phyloP scores from a whole-genome alignment of 2,797 vertebrate species.

The Spondyliosoma cantharus region DNA sequence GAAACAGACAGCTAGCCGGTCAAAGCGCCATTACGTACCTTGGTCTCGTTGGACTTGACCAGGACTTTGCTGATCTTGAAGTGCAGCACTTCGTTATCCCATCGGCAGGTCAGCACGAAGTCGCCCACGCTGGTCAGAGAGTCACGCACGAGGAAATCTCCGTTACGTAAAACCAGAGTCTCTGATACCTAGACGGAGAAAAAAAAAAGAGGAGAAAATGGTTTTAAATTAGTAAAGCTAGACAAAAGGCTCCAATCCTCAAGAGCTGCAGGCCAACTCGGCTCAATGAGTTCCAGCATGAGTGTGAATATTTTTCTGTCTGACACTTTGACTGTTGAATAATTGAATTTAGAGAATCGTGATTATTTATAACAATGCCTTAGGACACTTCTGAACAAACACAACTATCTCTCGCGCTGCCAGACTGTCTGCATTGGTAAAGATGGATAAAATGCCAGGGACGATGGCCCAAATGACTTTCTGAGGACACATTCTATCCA shows the following conservation, averaged over 20 bases:
- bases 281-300: slow-evolving; percentile 13
- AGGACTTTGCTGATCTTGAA: slow-evolving; percentile 97
- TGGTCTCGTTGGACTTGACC: slow-evolving; percentile 91
- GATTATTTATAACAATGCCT: slow-evolving; percentile 52
- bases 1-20: neutral
- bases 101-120: slow-evolving; percentile 94
- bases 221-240: slow-evolving; percentile 14
- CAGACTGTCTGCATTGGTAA: slow-evolving; percentile 29
- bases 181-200: slow-evolving; percentile 88
- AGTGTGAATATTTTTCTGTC: slow-evolving; percentile 26
- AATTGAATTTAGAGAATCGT: slow-evolving; percentile 49
- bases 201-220: neutral
- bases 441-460: slow-evolving; percentile 29
- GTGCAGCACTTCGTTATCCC: slow-evolving; percentile 93
- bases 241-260: neutral
- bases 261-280: slow-evolving; percentile 19
- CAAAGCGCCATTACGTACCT: slow-evolving; percentile 53
- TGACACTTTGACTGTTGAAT: slow-evolving; percentile 38
- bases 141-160: slow-evolving; percentile 96
- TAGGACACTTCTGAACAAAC: slow-evolving; percentile 49
- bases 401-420: slow-evolving; percentile 19
- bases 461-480: slow-evolving; percentile 3
- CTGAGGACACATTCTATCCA: slow-evolving; percentile 28
- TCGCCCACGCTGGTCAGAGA: slow-evolving; percentile 93
- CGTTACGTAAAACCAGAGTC: slow-evolving; percentile 91